Evolutionary conservation across 2,113 vertebrate species (phyloP).

Genomic region (Paramormyrops kingsleyae): DNA sequence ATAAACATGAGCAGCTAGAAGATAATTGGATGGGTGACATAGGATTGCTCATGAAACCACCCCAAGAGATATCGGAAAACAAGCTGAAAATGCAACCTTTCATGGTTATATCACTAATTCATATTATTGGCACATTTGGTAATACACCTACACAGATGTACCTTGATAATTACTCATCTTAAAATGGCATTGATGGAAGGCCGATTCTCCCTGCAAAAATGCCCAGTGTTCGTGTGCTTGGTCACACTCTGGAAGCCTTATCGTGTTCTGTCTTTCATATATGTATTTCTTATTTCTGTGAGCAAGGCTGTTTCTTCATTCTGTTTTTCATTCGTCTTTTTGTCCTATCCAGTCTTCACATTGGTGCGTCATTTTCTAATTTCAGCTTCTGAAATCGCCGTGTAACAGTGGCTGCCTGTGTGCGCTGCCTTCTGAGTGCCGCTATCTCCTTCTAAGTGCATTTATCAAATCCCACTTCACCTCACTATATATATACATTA

Average conservation of each 20-base stretch:
- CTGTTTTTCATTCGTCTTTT: not conserved
- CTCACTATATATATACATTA: conserved; percentile 43
- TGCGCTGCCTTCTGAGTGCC: not conserved
- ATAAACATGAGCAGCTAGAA: not conserved
- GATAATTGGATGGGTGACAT: not conserved
- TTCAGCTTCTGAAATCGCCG: not conserved
- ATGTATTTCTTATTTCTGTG: not conserved
- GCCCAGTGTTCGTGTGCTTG: not conserved
- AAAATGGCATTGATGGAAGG: not conserved
- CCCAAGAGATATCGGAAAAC: not conserved
- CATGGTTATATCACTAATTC: conserved; percentile 6
- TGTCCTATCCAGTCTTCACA: not conserved
- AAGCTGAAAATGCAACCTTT: conserved; percentile 7
- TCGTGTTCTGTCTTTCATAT: not conserved
- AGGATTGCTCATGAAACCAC: not conserved
- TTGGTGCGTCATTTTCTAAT: conserved; percentile 12
- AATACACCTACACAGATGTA: conserved; percentile 19
- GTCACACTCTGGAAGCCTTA: not conserved
- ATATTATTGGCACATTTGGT: conserved; percentile 13
- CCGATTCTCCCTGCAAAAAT: not conserved
- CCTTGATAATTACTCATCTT: conserved; percentile 14
- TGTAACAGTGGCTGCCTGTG: not conserved
- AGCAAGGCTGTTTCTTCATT: not conserved
- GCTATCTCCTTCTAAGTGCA: conserved; percentile 20
- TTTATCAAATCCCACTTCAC: conserved; percentile 22